Evolutionary conservation across 2,797 vertebrate species (phyloP).

Genomic region (Gymnopithys bicolor): DNA sequence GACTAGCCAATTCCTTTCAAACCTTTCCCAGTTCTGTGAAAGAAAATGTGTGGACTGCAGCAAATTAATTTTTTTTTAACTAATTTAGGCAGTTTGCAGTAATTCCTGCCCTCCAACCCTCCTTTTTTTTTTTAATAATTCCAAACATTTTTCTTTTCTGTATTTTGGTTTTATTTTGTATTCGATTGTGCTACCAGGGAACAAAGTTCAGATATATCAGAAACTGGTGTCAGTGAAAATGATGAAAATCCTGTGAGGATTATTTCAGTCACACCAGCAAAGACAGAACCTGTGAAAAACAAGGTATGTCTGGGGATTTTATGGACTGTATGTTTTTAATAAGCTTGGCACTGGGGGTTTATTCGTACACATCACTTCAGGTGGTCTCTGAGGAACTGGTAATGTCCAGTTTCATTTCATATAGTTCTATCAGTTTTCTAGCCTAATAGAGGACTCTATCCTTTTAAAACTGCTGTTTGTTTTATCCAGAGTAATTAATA

Average conservation of each 20-base stretch:
- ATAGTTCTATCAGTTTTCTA: neutral
- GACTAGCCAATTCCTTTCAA: neutral
- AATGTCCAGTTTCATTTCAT: neutral
- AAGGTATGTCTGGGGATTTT: slow-evolving; percentile 78
- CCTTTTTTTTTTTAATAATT: neutral
- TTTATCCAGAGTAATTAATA: neutral
- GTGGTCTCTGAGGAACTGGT: neutral
- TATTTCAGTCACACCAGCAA: slow-evolving; percentile 81
- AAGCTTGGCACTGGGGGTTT: neutral
- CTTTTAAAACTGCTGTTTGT: neutral
- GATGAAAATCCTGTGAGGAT: slow-evolving; percentile 95
- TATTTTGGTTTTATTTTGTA: neutral
- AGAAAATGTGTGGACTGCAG: neutral
- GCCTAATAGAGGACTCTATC: neutral
- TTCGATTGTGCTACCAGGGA: slow-evolving; percentile 79
- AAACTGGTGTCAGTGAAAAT: slow-evolving; percentile 92
- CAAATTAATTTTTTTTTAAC: neutral
- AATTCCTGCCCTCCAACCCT: accelerated
- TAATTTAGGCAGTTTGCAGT: neutral
- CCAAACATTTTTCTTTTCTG: neutral
- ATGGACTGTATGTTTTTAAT: neutral
- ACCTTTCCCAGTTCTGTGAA: neutral
- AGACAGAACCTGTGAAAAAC: slow-evolving; percentile 84
- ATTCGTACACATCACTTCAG: neutral
- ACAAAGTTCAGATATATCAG: slow-evolving; percentile 84